Evolutionary conservation across 2,113 vertebrate genomes (phyloP).

Genomic region (Pelusios castaneus): DNA sequence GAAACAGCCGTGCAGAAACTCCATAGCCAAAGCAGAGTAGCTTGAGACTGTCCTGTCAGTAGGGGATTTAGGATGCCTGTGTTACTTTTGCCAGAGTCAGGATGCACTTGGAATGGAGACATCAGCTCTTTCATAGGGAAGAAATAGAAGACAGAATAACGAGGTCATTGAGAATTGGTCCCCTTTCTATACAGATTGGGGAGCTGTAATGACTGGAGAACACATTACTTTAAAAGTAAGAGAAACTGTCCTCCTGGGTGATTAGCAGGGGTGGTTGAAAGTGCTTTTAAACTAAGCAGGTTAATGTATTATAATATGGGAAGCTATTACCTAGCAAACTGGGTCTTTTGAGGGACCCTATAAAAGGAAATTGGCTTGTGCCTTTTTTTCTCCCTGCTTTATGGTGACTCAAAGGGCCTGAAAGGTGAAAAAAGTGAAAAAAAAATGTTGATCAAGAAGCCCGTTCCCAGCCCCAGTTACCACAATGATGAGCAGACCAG

Average conservation of each 20-base stretch:
- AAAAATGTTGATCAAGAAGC: not conserved
- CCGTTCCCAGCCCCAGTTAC: not conserved
- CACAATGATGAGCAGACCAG: not conserved
- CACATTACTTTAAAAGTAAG: not conserved
- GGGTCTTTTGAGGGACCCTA: not conserved
- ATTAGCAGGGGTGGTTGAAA: not conserved
- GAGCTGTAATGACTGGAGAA: not conserved
- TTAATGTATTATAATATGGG: not conserved
- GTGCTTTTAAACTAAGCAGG: not conserved
- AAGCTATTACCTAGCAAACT: not conserved
- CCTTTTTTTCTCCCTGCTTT: conserved; percentile 1
- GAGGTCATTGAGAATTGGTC: not conserved
- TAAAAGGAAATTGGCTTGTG: not conserved
- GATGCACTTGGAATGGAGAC: not conserved
- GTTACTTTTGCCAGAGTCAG: not conserved
- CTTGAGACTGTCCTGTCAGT: not conserved
- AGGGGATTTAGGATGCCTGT: not conserved
- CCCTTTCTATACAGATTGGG: not conserved
- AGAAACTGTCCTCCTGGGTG: not conserved
- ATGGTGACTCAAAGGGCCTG: not conserved
- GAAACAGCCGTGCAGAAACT: not conserved
- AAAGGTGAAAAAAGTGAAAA: not conserved
- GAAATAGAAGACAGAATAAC: not conserved
- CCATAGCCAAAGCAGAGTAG: not conserved
- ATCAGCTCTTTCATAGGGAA: not conserved